Percentiles rank a stretch among this genome's conserved stretches.
Evolutionary conservation across 1,140 invertebrate genomes (phyloP).

Genomic region (Chrysopa pallens): DNA sequence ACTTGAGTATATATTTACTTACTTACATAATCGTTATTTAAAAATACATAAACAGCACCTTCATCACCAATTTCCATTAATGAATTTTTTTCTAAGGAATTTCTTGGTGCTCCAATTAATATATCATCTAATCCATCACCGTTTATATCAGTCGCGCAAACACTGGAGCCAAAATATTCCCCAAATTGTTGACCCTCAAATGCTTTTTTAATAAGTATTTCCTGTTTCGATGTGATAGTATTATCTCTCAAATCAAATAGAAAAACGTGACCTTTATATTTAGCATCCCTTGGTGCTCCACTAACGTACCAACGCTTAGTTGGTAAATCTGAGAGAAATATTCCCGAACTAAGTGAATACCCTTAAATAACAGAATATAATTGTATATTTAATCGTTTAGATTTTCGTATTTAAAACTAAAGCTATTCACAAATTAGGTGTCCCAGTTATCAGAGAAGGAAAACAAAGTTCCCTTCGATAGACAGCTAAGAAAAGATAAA

Average conservation of each 20-base stretch:
- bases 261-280: slow-evolving; percentile 17
- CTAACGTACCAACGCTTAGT: slow-evolving; percentile 21
- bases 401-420: too few species aligned
- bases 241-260: neutral
- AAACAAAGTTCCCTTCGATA: too few species aligned
- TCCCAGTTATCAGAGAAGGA: too few species aligned
- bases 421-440: too few species aligned
- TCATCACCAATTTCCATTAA: slow-evolving; percentile 30
- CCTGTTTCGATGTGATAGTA: too few species aligned
- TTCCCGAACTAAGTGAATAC: slow-evolving; percentile 31
- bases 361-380: slow-evolving; percentile 17
- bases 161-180: slow-evolving; percentile 41
- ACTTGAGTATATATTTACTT: too few species aligned
- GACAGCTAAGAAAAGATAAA: too few species aligned
- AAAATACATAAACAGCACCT: slow-evolving; percentile 38
- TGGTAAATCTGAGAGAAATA: slow-evolving; percentile 1
- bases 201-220: too few species aligned
- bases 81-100: too few species aligned
- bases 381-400: too few species aligned
- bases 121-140: slow-evolving; percentile 41
- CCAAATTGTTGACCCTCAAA: slow-evolving; percentile 28
- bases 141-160: slow-evolving; percentile 40
- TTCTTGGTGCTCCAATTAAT: slow-evolving; percentile 42
- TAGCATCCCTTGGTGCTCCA: slow-evolving; percentile 23
- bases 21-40: slow-evolving; percentile 15